Base-by-base conservation (phyloP, 1,140 invertebrate genomes). In the Semibalanus balanoides region DNA sequence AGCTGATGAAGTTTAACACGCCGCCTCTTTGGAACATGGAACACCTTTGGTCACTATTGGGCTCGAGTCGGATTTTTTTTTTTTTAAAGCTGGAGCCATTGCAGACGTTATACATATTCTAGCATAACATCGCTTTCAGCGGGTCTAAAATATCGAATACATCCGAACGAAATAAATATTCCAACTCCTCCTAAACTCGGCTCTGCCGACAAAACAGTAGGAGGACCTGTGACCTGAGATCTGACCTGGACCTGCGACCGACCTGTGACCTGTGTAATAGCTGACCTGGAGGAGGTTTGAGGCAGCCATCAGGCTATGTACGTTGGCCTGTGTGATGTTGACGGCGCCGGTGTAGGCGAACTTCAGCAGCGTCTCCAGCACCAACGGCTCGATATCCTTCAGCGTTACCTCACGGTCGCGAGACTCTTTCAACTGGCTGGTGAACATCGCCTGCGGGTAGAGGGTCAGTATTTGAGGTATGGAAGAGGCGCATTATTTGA, bases 291-390 rank as follows among this genome's bases (percentile, higher is more conserved):
- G 83, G 11, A 88, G 82, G 79, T 88, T 88, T 0, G 87, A 84
- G 35, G 87, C 87, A n/a, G 87, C 87, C 14, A 88, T 81, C 9
- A 89, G 81, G 77, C 80, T 79, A 79, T 83, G 87, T 7, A 88
- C 88, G 81, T 87, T 88, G 31, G 81, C 82, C 76, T 86, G 83
- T 35, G 84, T 87, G 31, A 88, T 85, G 29, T 79, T 82, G 28
- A 88, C 83, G 72, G 84, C 80, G 72, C 86, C 84, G 11, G 86
- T 87, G 79, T 89, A 89, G 11, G 87, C 86, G 81, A 87, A 89
- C 76, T 88, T 85, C 17, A 89, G 78, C 0, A 88, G 83, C 7
- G 86, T 80, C 35, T 82, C 80, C 74, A 88, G 79, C 82, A 85
- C 87, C 0, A 82, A 78, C 14, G 84, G 81, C 74, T 87, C 86